A percentile compares a stretch with the other conserved stretches of the same genome.
Conservation (phyloP, 2,797 vertebrate genomes). For the Peromyscus nudipes region DNA sequence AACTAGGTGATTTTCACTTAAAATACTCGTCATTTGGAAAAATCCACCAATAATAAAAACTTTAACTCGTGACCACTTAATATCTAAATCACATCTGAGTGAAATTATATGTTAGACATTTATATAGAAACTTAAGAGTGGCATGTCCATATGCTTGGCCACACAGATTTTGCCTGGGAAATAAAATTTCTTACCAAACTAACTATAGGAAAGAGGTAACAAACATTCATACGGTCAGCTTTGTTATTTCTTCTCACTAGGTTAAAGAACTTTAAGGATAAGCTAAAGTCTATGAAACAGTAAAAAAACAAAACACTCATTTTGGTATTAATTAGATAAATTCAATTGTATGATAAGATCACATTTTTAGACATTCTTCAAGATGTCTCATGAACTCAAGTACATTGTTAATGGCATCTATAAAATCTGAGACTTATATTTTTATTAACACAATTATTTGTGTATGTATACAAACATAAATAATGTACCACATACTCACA, state of each 20-base stretch:
- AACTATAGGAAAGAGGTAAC: neutral
- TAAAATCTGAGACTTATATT: slow-evolving; percentile 22
- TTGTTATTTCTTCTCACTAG: neutral
- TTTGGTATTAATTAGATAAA: slow-evolving; percentile 44
- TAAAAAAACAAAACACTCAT: neutral
- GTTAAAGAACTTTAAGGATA: slow-evolving; percentile 31
- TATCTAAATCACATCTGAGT: slow-evolving; percentile 11
- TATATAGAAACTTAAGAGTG: neutral
- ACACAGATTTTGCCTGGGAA: neutral
- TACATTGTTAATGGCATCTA: neutral
- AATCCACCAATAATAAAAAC: neutral
- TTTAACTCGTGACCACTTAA: neutral
- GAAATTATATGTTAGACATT: neutral
- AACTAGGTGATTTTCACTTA: neutral
- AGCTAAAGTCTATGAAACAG: neutral
- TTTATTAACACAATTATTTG: neutral
- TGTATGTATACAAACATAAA: neutral
- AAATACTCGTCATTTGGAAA: slow-evolving; percentile 12
- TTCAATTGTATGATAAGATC: slow-evolving; percentile 37
- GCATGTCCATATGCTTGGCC: neutral
- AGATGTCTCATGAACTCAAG: slow-evolving; percentile 14
- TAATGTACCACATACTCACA: neutral
- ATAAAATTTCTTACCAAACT: neutral
- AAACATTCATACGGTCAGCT: neutral
- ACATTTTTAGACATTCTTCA: neutral